Conservation (phyloP, 1,140 invertebrate species). For the Achatina immaculata region DNA sequence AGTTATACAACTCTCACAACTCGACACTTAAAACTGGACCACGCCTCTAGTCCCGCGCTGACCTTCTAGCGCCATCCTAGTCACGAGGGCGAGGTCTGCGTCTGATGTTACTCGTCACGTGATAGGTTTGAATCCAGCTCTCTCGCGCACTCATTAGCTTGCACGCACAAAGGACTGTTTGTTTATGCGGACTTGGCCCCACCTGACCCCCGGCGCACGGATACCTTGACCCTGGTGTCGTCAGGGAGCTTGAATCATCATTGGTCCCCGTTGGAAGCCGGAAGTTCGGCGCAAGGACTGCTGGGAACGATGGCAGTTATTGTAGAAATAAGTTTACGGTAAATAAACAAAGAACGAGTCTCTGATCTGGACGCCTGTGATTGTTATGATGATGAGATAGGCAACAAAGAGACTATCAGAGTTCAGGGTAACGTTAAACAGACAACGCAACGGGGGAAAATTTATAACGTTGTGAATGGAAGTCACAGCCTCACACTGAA, state of each 20-base stretch:
- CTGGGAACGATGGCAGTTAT: background rate
- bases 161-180: conserved; percentile 1
- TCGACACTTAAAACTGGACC: background rate
- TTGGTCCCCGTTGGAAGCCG: background rate
- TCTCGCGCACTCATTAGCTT: conserved; percentile 2
- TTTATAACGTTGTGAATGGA: too few species aligned
- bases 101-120: background rate
- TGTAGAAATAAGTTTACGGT: background rate
- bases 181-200: background rate
- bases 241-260: background rate
- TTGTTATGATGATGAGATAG: too few species aligned
- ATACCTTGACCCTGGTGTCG: background rate
- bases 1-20: too few species aligned
- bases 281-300: background rate
- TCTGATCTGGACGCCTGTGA: too few species aligned
- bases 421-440: too few species aligned
- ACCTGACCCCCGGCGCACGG: background rate
- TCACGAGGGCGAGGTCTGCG: background rate
- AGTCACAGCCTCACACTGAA: too few species aligned
- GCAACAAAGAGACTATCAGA: too few species aligned
- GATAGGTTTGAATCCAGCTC: background rate
- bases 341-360: too few species aligned
- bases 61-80: background rate
- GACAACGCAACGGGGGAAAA: too few species aligned
- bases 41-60: background rate